Conservation (phyloP, 2,888 invertebrate genomes). For the Lamellibrachia satsuma region DNA sequence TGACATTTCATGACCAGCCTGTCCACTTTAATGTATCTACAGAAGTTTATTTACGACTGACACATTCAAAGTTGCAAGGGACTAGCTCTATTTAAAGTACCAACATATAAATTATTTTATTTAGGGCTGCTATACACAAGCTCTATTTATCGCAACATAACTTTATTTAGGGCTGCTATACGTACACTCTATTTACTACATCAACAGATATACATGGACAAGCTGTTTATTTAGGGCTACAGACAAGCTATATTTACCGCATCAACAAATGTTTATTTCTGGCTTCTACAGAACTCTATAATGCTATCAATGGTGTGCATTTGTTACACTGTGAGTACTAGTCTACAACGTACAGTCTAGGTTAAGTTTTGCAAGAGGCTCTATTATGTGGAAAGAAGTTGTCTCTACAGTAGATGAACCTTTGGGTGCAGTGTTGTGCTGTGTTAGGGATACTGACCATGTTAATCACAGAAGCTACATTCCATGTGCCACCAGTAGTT, state of each 20-base stretch:
- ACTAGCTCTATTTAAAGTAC: too few species aligned
- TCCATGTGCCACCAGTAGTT: not conserved
- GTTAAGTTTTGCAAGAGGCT: not conserved
- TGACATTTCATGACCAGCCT: too few species aligned
- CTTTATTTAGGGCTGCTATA: too few species aligned
- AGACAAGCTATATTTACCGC: not conserved
- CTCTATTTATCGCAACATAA: too few species aligned
- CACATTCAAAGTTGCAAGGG: too few species aligned
- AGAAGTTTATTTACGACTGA: too few species aligned
- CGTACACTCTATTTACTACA: too few species aligned
- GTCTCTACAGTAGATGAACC: not conserved
- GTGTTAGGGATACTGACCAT: constrained; percentile 3
- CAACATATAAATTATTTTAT: too few species aligned
- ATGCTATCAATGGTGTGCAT: not conserved
- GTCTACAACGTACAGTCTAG: not conserved
- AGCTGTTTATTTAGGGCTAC: not conserved
- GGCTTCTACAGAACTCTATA: not conserved
- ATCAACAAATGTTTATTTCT: not conserved
- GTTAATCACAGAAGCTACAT: not conserved
- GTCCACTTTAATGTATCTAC: too few species aligned
- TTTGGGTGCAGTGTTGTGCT: not conserved
- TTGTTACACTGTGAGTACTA: not conserved
- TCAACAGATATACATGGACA: not conserved
- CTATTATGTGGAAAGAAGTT: not conserved
- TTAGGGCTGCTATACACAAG: too few species aligned